These are phyloP conservation scores for Parnassius orleans DNA, from an alignment of 2,888 invertebrate species.

Conservation along the genomic window DNA sequence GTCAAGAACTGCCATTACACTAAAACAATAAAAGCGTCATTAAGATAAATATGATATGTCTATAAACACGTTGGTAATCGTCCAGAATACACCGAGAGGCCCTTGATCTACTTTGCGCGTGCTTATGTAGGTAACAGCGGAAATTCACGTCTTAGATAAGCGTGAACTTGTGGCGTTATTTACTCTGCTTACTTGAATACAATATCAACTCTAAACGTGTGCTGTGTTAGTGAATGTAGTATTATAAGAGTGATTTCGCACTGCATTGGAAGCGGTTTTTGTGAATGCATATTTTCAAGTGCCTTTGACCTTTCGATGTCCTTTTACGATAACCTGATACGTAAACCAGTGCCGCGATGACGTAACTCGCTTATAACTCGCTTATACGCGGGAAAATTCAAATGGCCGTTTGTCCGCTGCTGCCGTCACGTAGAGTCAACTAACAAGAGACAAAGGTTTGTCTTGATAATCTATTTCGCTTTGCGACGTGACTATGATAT, in stretches of 20 bases:
- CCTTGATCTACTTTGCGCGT: slow-evolving; percentile 25
- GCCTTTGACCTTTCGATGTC: slow-evolving; percentile 41
- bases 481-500: slow-evolving; percentile 18
- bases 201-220: slow-evolving; percentile 2
- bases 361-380: slow-evolving; percentile 32
- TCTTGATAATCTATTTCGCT: slow-evolving; percentile 21
- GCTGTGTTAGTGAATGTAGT: too few species aligned
- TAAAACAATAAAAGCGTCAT: not conserved
- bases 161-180: slow-evolving; percentile 25
- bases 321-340: slow-evolving; percentile 39
- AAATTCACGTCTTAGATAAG: slow-evolving; percentile 24
- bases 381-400: slow-evolving; percentile 27
- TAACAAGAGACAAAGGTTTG: slow-evolving; percentile 10
- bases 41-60: slow-evolving; percentile 11
- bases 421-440: slow-evolving; percentile 20
- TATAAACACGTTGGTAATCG: slow-evolving; percentile 15
- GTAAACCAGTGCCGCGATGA: slow-evolving; percentile 40
- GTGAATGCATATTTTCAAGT: slow-evolving; percentile 13
- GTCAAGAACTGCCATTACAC: not conserved
- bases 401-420: slow-evolving; percentile 13
- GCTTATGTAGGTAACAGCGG: slow-evolving; percentile 17
- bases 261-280: slow-evolving; percentile 12
- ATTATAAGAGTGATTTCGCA: not conserved
- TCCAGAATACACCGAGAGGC: slow-evolving; percentile 9
- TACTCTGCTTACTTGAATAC: slow-evolving; percentile 4